Conservation (phyloP, 2,113 vertebrate species). For the Hippocampus zosterae region DNA sequence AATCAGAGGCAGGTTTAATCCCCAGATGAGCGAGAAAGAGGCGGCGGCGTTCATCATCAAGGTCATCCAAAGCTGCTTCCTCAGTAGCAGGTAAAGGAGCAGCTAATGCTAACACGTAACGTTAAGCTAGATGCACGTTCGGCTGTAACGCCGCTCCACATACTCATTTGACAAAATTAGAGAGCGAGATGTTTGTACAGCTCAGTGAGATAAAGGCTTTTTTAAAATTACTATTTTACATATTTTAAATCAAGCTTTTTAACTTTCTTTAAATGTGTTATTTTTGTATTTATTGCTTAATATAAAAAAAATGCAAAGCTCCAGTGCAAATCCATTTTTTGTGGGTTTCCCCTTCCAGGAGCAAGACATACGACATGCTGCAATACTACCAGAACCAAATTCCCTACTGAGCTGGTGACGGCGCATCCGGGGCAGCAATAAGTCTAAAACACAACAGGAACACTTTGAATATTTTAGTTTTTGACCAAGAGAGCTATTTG, state of each 20-base stretch:
- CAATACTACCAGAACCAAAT: slow-evolving; percentile 99
- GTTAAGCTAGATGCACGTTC: neutral
- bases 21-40: slow-evolving; percentile 94
- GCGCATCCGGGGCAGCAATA: neutral
- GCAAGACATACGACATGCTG: slow-evolving; percentile 97
- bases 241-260: too few relatives aligned
- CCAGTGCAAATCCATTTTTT: neutral
- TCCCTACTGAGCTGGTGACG: slow-evolving; percentile 79
- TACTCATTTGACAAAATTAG: too few relatives aligned
- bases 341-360: slow-evolving; percentile 71
- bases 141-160: too few relatives aligned
- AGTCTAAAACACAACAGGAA: neutral
- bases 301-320: neutral
- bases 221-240: too few relatives aligned
- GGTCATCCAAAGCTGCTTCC: slow-evolving; percentile 96
- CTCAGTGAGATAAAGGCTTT: too few relatives aligned
- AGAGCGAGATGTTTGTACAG: too few relatives aligned
- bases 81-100: slow-evolving; percentile 87
- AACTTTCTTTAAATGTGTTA: too few relatives aligned
- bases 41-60: slow-evolving; percentile 96
- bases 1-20: slow-evolving; percentile 87
- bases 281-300: too few relatives aligned
- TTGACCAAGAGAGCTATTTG: slow-evolving; percentile 2
- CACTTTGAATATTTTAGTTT: neutral
- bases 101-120: neutral